Evolutionary conservation across 2,113 vertebrate species (phyloP), one percentile per base, ranked within the genome.

Genomic region (Drymodes brunneopygia): DNA sequence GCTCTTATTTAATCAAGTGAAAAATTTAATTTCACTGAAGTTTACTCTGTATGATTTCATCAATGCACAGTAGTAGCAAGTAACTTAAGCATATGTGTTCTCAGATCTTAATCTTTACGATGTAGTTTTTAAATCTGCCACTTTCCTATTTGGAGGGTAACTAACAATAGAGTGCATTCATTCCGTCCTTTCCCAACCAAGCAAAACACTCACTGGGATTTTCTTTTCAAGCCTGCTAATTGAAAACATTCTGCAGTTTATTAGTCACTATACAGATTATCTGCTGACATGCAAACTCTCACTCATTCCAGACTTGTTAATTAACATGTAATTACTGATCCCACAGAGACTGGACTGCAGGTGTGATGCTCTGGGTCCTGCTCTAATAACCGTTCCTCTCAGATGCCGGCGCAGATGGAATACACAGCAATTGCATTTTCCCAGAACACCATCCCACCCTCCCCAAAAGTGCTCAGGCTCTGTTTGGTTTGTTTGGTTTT

Each of bases 171-270:
- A 79, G 87, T 3, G 5, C 93, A 94, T 97, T 97, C 92, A 96
- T 96, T 90, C 81, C 24, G 2, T 82, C 78, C 93, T 87, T 96
- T 94, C 73, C 92, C 94, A 91, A 93, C 86, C 79, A 95, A 95
- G 95, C 81, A 89, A 96, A 97, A 88, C 85, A 94, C 94, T 95
- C 92, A 38, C 87, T 93, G 96, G 97, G 96, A 98, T 95, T 96
- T 97, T 92, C 86, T 95, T 96, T 97, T 97, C 91, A 96, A 97
- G 94, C 71, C 85, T 82, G 82, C 90, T 97, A 98, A 98, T 98
- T 98, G 95, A 96, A 97, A 98, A 95, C 96, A 97, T 95, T 97
- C 93, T 96, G 95, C 94, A 96, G 90, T 79, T 84, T 97, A 97
- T 97, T 97, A 97, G 93, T 97, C 94, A 96, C 96, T 92, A 94